Percentiles rank a stretch among this genome's conserved stretches.
Conservation (phyloP, 2,113 vertebrate genomes). For the Ciconia boyciana region DNA sequence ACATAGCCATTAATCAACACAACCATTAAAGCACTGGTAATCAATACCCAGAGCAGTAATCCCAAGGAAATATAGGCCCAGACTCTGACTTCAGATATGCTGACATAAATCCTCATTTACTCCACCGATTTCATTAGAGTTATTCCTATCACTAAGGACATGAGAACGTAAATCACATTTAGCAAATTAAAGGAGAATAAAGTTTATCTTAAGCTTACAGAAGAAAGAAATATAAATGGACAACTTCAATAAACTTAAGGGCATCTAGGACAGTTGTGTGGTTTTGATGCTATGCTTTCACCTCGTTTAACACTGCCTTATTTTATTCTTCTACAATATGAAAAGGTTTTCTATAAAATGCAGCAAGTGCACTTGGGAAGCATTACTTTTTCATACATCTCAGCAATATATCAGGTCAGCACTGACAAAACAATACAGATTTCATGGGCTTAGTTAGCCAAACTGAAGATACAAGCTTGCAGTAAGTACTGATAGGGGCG, state of each 20-base stretch:
- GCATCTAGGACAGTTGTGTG: not conserved
- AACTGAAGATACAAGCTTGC: not conserved
- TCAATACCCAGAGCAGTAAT: not conserved
- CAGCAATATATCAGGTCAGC: not conserved
- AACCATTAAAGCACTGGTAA: not conserved
- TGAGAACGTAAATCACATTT: not conserved
- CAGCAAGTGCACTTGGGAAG: not conserved
- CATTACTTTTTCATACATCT: not conserved
- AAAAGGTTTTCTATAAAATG: not conserved
- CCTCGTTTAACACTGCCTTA: not conserved
- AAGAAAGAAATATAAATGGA: not conserved
- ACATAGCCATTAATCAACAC: not conserved
- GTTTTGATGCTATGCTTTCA: not conserved
- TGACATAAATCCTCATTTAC: not conserved
- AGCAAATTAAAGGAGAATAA: not conserved
- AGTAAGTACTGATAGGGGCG: fast-evolving
- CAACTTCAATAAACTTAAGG: not conserved
- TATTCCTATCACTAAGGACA: not conserved
- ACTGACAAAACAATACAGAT: not conserved
- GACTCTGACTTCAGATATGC: not conserved
- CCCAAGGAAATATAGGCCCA: not conserved
- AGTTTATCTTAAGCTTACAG: not conserved
- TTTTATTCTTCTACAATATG: not conserved
- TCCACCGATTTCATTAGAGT: not conserved
- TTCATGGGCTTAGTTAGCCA: not conserved